These are phyloP conservation scores for Morinoia aosen DNA, from an alignment of 2,888 invertebrate genomes.

Conservation along the genomic window DNA sequence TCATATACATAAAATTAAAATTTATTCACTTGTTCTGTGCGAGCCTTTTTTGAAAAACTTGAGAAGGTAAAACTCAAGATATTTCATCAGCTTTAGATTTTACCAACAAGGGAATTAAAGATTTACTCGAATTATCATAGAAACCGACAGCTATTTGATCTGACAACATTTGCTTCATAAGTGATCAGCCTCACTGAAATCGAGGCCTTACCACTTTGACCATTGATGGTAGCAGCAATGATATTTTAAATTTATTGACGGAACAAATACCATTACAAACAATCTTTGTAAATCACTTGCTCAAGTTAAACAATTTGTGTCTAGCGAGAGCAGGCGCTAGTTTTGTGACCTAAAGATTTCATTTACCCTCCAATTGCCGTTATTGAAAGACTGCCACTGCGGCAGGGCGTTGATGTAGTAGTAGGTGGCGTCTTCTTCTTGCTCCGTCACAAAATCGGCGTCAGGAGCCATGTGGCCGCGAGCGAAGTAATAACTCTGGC, in stretches of 20 bases:
- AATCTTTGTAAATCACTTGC: not conserved
- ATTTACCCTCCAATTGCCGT: conserved; percentile 69
- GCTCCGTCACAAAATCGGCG: conserved; percentile 69
- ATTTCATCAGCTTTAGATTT: too few relatives aligned
- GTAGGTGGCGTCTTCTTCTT: conserved; percentile 69
- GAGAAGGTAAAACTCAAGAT: too few relatives aligned
- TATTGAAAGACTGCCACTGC: conserved; percentile 69
- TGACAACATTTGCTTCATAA: too few relatives aligned
- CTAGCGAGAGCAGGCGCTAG: not conserved
- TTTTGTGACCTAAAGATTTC: not conserved
- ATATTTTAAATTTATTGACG: not conserved
- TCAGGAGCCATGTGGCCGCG: conserved; percentile 69
- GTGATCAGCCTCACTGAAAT: too few relatives aligned
- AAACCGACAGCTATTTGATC: too few relatives aligned
- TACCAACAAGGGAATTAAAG: too few relatives aligned
- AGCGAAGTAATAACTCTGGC: conserved; percentile 55
- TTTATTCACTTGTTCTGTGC: too few relatives aligned
- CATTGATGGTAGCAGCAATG: not conserved
- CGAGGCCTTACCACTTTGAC: too few relatives aligned
- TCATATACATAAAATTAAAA: too few relatives aligned
- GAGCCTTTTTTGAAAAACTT: too few relatives aligned
- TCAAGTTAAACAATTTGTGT: not conserved
- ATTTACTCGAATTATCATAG: too few relatives aligned
- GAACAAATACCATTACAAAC: not conserved
- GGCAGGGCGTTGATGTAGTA: conserved; percentile 69